Base-by-base conservation (phyloP, 2,113 vertebrate genomes). In the Apistogramma diplotaenia region DNA sequence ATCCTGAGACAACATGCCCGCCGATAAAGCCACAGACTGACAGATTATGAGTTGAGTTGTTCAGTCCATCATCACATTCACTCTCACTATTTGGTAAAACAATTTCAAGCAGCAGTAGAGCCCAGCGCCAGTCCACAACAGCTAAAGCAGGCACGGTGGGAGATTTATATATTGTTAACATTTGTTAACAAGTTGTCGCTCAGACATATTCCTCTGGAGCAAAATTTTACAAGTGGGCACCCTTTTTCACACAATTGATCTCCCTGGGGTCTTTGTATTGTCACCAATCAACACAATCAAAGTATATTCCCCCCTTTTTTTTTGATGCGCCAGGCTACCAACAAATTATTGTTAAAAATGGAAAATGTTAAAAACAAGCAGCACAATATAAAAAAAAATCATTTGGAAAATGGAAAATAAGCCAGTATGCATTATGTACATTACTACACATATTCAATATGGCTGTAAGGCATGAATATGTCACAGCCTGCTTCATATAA, bases 121-220 rank as follows among this genome's bases (percentile, higher is more conserved):
- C 23, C 46, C 57, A 46, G 67, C 2, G 13, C 67, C 53, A 74
- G 60, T 81, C 27, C 73, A 56, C 46, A 40, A 54, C n/a, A 75
- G 33, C 58, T 40, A 51, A 51, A 76, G 49, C 53, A 35, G 55
- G 46, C 59, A 15, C 6, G 78, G 15, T 23, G 23, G 40, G 13
- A 9, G 27, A 15, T 55, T 21, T 31, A 46, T 33, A 72, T 27
- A 35, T 33, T 31, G 61, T 85, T 67, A 46, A 6, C 35, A 60
- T 62, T 79, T 81, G n/a, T 51, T 62, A 57, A 85, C 60, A 85
- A 73, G 58, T 37, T 18, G 65, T 29, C 19, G 27, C 23, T 21
- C 56, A 37, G 16, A 57, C 25, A 23, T 54, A 49, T 18, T 35
- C 11, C 49, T 27, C 37, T 60, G 40, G 16, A 70, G n/a, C 7